Base-by-base conservation (phyloP, 1,140 invertebrate species). In the Grapholita molesta region DNA sequence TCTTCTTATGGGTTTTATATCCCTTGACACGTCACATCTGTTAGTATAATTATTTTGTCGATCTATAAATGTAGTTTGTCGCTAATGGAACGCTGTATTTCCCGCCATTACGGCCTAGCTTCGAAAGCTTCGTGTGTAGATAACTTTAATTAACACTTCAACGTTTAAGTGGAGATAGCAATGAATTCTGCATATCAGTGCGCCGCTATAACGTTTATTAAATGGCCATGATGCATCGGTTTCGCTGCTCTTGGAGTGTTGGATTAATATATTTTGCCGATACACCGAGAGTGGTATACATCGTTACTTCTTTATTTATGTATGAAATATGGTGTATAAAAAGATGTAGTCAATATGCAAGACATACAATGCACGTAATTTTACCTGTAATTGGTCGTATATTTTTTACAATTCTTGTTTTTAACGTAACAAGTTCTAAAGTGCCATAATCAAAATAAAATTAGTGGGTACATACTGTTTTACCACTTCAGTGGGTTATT, bases 71-170 rank as follows among this genome's bases (percentile, higher is more conserved):
- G 74, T 86, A 88, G 86, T 81, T 76, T 71, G 77, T 80, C 69
- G 72, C 81, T 88, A 85, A 85, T 88, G 83, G 73, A 77, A 83
- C 83, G 88, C 75, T 57, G 68, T 74, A 70, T 73, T 79, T 68
- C 70, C 48, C 67, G 70, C 77, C 76, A 78, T 77, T 73, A 78
- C 79, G 70, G 55, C 55, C 30, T 61, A 30, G 55, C 72, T 77
- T 64, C 30, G 70, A 53, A 70, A 70, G 71, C 74, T 79, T 79
- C 28, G 83, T 82, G 84, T 83, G 67, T 75, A 70, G 78, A 77
- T 77, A 79, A 70, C 69, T 80, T 81, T 78, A 82, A 83, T 85
- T 88, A 85, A 80, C 79, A 78, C 73, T 83, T 79, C 70, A 79
- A 61, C 61, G 69, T 71, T 80, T 42, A 66, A 77, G 72, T 77